A percentile compares a stretch with the other conserved stretches of the same genome.
Conservation (phyloP, 2,113 vertebrate species). For the Heptranchias perlo region DNA sequence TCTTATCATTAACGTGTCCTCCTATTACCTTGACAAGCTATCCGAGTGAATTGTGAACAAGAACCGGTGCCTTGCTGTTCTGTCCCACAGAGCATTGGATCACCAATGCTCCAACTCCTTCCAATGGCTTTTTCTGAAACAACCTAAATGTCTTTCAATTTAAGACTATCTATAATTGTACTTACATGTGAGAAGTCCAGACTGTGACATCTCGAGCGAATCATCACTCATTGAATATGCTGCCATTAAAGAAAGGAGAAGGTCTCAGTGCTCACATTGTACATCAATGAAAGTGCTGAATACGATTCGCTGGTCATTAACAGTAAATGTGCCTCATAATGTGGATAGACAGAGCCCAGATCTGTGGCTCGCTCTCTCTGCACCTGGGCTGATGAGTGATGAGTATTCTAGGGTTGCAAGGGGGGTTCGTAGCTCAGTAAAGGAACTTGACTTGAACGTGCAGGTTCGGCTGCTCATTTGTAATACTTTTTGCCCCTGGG, state of each 20-base stretch:
- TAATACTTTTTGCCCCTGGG: too few relatives aligned
- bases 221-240: neutral
- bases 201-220: neutral
- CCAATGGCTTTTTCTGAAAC: neutral
- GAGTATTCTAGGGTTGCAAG: neutral
- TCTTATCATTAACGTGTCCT: too few relatives aligned
- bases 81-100: neutral
- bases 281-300: neutral
- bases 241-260: neutral
- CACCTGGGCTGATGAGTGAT: neutral
- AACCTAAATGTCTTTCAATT: neutral
- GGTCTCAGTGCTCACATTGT: neutral
- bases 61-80: neutral
- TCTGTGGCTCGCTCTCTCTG: neutral
- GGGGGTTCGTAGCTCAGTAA: neutral
- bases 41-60: too few relatives aligned
- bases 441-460: neutral
- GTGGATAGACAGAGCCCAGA: neutral
- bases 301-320: neutral
- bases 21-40: too few relatives aligned
- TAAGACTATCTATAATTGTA: neutral
- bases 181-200: neutral
- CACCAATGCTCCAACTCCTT: neutral
- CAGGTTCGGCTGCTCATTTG: neutral
- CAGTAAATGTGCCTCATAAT: neutral